A percentile compares a stretch with the other conserved stretches of the same genome.
phyloP scores from a whole-genome alignment of 2,888 invertebrate genomes.

The Microplitis manilae region DNA sequence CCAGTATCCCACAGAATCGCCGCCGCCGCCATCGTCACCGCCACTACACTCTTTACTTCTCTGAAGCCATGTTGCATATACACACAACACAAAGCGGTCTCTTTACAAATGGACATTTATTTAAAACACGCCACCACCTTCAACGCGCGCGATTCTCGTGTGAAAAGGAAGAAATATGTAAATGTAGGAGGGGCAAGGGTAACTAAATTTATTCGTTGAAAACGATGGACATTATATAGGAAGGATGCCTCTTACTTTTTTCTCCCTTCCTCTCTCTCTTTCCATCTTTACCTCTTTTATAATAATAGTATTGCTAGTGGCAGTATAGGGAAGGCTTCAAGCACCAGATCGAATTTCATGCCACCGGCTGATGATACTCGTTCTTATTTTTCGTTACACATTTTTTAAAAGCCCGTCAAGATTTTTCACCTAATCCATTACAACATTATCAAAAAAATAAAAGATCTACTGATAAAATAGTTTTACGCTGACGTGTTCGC shows the following conservation, averaged over 20 bases:
- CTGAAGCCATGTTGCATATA: not conserved
- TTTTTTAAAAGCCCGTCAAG: not conserved
- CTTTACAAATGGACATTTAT: slow-evolving; percentile 44
- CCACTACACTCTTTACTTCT: too few species aligned
- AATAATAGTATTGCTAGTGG: not conserved
- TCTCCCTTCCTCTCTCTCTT: not conserved
- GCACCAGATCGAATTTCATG: not conserved
- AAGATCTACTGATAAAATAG: too few species aligned
- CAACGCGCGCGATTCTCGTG: slow-evolving; percentile 32
- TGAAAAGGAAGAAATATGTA: slow-evolving; percentile 40
- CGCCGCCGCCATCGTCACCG: too few species aligned
- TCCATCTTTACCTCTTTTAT: not conserved
- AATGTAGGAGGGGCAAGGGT: slow-evolving; percentile 31
- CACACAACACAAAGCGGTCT: slow-evolving; percentile 17
- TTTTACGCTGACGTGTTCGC: too few species aligned
- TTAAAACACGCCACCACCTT: slow-evolving; percentile 39
- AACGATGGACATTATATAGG: slow-evolving; percentile 14
- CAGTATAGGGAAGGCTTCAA: not conserved
- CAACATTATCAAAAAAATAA: too few species aligned
- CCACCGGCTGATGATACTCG: not conserved
- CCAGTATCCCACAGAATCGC: not conserved
- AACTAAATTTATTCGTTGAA: slow-evolving; percentile 39
- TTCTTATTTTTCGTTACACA: not conserved
- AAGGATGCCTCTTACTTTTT: slow-evolving; percentile 3
- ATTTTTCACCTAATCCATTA: too few species aligned